Percentiles rank a stretch among this genome's conserved stretches.
Evolutionary conservation across 2,888 invertebrate genomes (phyloP).

Genomic region (Drosophila meridiana): DNA sequence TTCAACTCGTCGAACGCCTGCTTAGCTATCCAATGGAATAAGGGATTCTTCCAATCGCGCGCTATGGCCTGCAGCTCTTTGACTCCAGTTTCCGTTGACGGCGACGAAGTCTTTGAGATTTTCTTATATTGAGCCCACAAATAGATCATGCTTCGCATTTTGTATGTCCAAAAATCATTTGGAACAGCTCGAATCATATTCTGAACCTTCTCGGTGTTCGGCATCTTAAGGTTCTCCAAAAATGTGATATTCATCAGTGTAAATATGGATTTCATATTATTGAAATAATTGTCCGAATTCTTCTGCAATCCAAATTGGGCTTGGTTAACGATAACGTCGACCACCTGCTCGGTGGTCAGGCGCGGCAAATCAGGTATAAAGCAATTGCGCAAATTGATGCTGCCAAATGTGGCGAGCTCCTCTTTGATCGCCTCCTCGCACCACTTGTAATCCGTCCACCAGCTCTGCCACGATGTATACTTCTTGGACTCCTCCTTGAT

Average conservation of each 20-base stretch:
- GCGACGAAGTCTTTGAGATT: conserved; percentile 45
- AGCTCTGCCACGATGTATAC: conserved; percentile 55
- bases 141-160: conserved; percentile 67
- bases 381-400: conserved; percentile 57
- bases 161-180: conserved; percentile 61
- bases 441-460: conserved; percentile 68
- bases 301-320: conserved; percentile 59
- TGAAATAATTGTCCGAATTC: conserved; percentile 65
- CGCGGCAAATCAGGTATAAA: conserved; percentile 65
- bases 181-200: conserved; percentile 64
- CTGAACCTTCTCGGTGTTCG: conserved; percentile 53
- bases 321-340: conserved; percentile 56
- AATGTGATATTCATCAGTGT: conserved; percentile 65
- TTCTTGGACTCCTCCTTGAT: conserved; percentile 43
- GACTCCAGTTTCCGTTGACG: conserved; percentile 40
- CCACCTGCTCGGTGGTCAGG: conserved; percentile 58
- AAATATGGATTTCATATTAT: conserved; percentile 64
- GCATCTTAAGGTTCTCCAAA: conserved; percentile 56
- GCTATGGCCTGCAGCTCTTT: conserved; percentile 56
- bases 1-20: conserved; percentile 62
- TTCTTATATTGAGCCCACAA: conserved; percentile 61
- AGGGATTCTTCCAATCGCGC: conserved; percentile 60
- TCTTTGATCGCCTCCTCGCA: conserved; percentile 55
- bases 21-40: conserved; percentile 67
- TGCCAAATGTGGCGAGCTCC: conserved; percentile 43